phyloP scores from a whole-genome alignment of 2,888 invertebrate species.

The Nomada ferruginata region DNA sequence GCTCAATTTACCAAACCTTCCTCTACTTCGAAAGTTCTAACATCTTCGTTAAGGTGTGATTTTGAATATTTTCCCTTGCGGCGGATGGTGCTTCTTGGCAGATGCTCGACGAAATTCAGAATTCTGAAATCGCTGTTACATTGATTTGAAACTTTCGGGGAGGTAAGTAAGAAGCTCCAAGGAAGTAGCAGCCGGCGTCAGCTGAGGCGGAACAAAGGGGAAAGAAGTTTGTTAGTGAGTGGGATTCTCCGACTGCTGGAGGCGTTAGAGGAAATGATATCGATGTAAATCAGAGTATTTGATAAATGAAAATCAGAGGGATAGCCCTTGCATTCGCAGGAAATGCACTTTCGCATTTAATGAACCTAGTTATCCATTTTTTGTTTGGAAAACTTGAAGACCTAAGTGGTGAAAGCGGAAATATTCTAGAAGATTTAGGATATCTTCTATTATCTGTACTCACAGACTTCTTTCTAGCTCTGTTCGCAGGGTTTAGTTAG shows the following conservation, averaged over 20 bases:
- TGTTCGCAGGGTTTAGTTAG: too few species aligned
- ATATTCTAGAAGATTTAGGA: too few species aligned
- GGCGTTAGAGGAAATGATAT: conserved; percentile 24
- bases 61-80: neutral
- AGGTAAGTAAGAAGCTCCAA: conserved; percentile 22
- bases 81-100: neutral
- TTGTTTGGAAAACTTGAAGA: neutral
- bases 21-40: too few species aligned
- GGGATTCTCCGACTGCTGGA: neutral
- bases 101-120: conserved; percentile 13
- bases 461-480: too few species aligned
- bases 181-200: neutral
- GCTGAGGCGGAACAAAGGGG: conserved; percentile 11
- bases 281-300: conserved; percentile 29
- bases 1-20: too few species aligned
- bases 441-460: too few species aligned
- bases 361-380: neutral
- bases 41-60: neutral
- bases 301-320: conserved; percentile 7
- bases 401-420: too few species aligned
- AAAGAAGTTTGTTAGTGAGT: conserved; percentile 41
- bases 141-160: conserved; percentile 34
- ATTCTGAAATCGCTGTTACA: conserved; percentile 24
- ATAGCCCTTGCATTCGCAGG: neutral
- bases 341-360: neutral